These are phyloP conservation scores for Acipenser oxyrinchus DNA, from an alignment of 2,797 vertebrate species.

Conservation along the genomic window DNA sequence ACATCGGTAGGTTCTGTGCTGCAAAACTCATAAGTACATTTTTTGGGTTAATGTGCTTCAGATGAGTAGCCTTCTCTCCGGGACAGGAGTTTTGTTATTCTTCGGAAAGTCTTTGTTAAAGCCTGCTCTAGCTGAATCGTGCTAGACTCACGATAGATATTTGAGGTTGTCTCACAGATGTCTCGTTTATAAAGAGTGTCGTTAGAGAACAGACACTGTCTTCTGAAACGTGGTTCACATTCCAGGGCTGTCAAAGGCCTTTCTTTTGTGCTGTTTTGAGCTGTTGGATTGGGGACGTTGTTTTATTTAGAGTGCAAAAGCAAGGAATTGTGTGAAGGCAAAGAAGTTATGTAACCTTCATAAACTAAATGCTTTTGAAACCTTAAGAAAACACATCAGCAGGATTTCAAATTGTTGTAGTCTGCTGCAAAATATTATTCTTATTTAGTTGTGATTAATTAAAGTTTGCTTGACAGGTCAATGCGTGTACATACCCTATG, in stretches of 20 bases:
- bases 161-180: not conserved
- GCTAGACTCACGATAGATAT: not conserved
- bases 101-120: slow-evolving; percentile 3
- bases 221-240: not conserved
- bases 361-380: not conserved
- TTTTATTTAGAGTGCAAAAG: not conserved
- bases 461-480: slow-evolving; percentile 9
- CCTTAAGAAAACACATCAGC: not conserved
- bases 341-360: not conserved
- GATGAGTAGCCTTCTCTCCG: slow-evolving; percentile 18
- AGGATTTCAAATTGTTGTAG: not conserved
- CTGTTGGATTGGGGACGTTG: not conserved
- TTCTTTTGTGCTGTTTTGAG: not conserved
- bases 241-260: not conserved
- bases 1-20: slow-evolving; percentile 23
- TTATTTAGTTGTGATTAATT: slow-evolving; percentile 9
- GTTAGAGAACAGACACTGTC: not conserved
- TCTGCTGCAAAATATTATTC: not conserved
- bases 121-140: slow-evolving; percentile 5
- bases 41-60: slow-evolving; percentile 25
- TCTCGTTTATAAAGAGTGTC: not conserved
- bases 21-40: slow-evolving; percentile 27
- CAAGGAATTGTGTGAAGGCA: not conserved
- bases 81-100: not conserved
- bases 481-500: not conserved